A percentile compares a stretch with the other conserved stretches of the same genome.
Conservation (phyloP, 2,797 vertebrate species). For the Valencia hispanica region DNA sequence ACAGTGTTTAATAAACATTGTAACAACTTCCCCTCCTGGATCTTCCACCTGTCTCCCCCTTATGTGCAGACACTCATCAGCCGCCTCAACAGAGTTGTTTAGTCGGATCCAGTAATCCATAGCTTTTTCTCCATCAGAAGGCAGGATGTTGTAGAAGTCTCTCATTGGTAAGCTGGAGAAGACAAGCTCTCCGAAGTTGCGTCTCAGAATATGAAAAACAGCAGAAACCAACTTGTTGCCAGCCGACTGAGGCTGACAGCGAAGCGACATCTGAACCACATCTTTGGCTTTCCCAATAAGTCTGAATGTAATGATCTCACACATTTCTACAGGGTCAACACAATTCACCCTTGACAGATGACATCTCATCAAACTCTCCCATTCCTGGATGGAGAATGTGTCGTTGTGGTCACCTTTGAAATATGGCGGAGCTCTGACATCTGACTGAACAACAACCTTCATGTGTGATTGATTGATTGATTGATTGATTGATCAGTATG, state of each 20-base stretch:
- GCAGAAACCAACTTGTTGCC: fast-evolving
- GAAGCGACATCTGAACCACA: conserved; percentile 4
- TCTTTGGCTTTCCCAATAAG: conserved; percentile 17
- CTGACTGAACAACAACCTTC: conserved; percentile 1
- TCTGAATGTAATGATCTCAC: conserved; percentile 10
- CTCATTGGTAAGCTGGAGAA: conserved; percentile 17
- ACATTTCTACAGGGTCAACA: neutral
- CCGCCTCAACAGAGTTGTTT: neutral
- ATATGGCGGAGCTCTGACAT: neutral
- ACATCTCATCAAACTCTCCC: conserved; percentile 14
- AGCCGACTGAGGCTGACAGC: neutral
- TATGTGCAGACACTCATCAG: neutral
- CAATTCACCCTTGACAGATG: neutral
- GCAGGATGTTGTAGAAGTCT: conserved; percentile 11
- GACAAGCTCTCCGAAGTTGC: conserved; percentile 18
- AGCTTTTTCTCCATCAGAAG: neutral
- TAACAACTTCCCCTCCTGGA: too few relatives aligned
- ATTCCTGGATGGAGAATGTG: neutral
- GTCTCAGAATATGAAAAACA: conserved; percentile 8
- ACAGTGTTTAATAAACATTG: too few relatives aligned
- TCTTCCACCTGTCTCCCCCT: too few relatives aligned
- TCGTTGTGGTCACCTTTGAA: conserved; percentile 3
- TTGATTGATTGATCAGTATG: neutral
- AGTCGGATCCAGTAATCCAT: neutral
- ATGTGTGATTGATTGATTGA: neutral